Evolutionary conservation across 2,797 vertebrate species (phyloP).

Genomic region (Callimico goeldii): DNA sequence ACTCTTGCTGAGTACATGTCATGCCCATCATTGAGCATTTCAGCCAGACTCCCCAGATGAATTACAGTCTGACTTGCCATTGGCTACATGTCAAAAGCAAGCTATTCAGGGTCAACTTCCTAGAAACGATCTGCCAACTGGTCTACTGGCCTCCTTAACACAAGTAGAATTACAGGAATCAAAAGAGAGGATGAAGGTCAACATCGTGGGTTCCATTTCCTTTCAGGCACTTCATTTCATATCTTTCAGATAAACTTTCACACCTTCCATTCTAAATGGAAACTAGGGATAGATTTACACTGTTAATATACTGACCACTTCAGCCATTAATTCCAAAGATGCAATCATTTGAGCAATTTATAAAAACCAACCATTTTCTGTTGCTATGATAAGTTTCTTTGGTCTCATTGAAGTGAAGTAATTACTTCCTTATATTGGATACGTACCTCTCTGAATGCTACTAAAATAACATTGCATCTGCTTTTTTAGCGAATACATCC

Average conservation of each 20-base stretch:
- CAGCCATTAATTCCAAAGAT: constrained; percentile 31
- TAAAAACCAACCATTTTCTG: constrained; percentile 11
- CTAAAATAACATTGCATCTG: constrained; percentile 7
- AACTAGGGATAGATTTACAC: background rate
- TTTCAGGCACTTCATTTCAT: constrained; percentile 28
- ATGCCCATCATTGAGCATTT: constrained; percentile 65
- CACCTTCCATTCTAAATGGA: constrained; percentile 10
- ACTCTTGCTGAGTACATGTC: constrained; percentile 60
- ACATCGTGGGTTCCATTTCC: background rate
- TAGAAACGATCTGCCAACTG: constrained; percentile 74
- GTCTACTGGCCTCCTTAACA: constrained; percentile 68
- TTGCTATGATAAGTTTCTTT: background rate
- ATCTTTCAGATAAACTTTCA: background rate
- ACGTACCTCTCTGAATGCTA: constrained; percentile 25
- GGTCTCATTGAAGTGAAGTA: constrained; percentile 36
- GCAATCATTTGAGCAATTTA: background rate
- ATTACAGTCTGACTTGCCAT: constrained; percentile 62
- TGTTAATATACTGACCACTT: background rate
- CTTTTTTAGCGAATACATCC: background rate
- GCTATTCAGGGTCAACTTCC: constrained; percentile 58
- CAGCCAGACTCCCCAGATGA: constrained; percentile 65
- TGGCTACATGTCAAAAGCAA: constrained; percentile 71
- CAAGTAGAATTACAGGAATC: constrained; percentile 52
- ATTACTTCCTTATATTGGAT: constrained; percentile 33
- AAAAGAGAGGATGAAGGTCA: constrained; percentile 50